Percentiles rank a stretch among this genome's conserved stretches.
phyloP scores from a whole-genome alignment of 2,888 invertebrate species.

The Vesta saturnalis region DNA sequence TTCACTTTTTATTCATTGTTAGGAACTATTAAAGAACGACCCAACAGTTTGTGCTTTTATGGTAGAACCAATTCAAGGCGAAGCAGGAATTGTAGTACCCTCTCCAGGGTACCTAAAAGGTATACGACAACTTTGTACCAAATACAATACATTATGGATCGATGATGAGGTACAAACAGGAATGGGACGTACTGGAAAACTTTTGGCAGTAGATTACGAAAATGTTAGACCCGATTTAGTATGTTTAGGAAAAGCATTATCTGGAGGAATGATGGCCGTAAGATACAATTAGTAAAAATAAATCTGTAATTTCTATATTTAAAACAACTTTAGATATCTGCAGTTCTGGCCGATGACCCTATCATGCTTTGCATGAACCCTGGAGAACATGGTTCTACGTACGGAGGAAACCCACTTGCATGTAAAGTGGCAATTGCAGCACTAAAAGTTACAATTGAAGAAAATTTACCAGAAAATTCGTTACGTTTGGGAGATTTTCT shows the following conservation, averaged over 20 bases:
- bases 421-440: slow-evolving; percentile 79
- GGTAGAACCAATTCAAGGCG: slow-evolving; percentile 90
- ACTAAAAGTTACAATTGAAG: slow-evolving; percentile 77
- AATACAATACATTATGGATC: slow-evolving; percentile 83
- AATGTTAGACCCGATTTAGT: slow-evolving; percentile 80
- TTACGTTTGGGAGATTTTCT: slow-evolving; percentile 75
- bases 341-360: slow-evolving; percentile 74
- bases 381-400: slow-evolving; percentile 83
- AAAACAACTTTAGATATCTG: slow-evolving; percentile 72
- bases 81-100: slow-evolving; percentile 84
- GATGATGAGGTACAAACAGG: slow-evolving; percentile 90
- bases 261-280: slow-evolving; percentile 62
- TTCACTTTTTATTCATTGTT: slow-evolving; percentile 34
- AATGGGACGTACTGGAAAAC: slow-evolving; percentile 81
- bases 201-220: slow-evolving; percentile 79
- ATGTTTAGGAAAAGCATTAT: slow-evolving; percentile 83
- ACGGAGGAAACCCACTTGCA: slow-evolving; percentile 85
- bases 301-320: not conserved
- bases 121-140: slow-evolving; percentile 77
- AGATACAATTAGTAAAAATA: not conserved
- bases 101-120: slow-evolving; percentile 75
- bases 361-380: slow-evolving; percentile 78
- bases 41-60: slow-evolving; percentile 81
- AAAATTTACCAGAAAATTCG: slow-evolving; percentile 78
- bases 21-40: slow-evolving; percentile 68